Evolutionary conservation across 2,797 vertebrate species (phyloP).

Genomic region (Babyrousa celebensis): DNA sequence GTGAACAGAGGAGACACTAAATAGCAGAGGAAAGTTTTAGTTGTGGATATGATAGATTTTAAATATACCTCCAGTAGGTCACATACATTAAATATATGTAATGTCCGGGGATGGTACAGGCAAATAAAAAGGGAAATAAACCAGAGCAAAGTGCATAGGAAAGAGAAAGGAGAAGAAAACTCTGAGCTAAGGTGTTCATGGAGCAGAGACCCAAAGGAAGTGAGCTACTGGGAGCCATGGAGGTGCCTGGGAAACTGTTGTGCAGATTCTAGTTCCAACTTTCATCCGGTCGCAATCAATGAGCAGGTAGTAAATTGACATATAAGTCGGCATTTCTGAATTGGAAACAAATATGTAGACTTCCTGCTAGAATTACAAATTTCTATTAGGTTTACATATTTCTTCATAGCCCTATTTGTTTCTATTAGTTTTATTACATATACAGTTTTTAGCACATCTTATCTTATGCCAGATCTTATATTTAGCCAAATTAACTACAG

Average conservation of each 20-base stretch:
- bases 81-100: background rate
- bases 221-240: background rate
- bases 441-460: background rate
- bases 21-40: background rate
- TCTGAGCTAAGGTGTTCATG: background rate
- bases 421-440: slow-evolving; percentile 7
- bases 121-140: background rate
- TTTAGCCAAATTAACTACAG: background rate
- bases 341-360: slow-evolving; percentile 16
- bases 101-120: background rate
- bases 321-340: background rate
- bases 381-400: background rate
- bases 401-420: background rate
- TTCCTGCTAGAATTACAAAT: slow-evolving; percentile 11
- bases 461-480: background rate
- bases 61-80: background rate
- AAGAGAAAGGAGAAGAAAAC: background rate
- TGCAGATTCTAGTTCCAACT: background rate
- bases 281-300: background rate
- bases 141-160: background rate
- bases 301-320: slow-evolving; percentile 10
- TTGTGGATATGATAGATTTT: background rate
- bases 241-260: background rate
- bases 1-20: background rate
- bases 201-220: background rate